Conservation (phyloP, 2,797 vertebrate genomes). For the Kryptopterus vitreolus region DNA sequence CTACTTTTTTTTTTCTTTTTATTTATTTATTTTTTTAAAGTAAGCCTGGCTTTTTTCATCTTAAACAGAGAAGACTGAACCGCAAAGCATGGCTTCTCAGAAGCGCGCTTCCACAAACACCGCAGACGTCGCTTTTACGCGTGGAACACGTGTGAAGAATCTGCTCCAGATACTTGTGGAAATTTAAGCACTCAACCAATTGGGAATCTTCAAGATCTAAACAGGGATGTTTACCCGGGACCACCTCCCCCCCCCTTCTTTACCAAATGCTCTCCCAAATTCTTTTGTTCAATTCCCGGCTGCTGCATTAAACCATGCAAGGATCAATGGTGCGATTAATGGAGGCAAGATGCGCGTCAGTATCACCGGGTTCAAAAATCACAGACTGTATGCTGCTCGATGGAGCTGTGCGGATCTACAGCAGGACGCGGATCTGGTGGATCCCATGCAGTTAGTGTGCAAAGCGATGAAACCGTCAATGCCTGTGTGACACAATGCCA, state of each 20-base stretch:
- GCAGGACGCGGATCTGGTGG: not conserved
- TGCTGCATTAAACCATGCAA: not conserved
- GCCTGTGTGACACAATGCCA: too few relatives aligned
- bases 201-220: slow-evolving; percentile 6
- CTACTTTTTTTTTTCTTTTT: too few relatives aligned
- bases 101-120: slow-evolving; percentile 23
- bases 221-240: slow-evolving; percentile 4
- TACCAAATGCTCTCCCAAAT: too few relatives aligned
- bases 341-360: not conserved
- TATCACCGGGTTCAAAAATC: not conserved
- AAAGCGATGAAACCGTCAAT: not conserved
- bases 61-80: slow-evolving; percentile 35
- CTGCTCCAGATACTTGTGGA: slow-evolving; percentile 11
- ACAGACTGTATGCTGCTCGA: not conserved
- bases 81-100: slow-evolving; percentile 45
- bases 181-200: not conserved
- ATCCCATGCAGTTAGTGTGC: not conserved
- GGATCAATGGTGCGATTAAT: not conserved
- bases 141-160: slow-evolving; percentile 36
- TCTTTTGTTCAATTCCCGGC: not conserved
- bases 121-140: slow-evolving; percentile 5
- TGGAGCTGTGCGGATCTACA: not conserved
- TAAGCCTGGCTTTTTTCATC: slow-evolving; percentile 35
- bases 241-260: not conserved
- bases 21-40: too few relatives aligned